Conservation (phyloP, 1,140 invertebrate genomes). For the Radopholus similis region DNA sequence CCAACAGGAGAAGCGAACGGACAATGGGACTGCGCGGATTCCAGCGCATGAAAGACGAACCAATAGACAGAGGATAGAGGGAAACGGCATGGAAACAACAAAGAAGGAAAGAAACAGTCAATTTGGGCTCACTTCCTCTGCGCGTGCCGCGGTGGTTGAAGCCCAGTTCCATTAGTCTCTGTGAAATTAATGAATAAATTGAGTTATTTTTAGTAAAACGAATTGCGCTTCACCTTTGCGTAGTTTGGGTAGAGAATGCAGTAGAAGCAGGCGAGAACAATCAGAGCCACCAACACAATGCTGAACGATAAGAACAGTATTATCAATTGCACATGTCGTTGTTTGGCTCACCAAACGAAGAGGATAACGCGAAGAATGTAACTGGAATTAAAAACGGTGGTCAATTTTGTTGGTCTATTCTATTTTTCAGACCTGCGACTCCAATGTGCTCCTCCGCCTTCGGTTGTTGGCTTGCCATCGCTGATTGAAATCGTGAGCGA, state of each 20-base stretch:
- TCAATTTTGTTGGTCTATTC: too few species aligned
- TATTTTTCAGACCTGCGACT: too few species aligned
- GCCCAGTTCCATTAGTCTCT: neutral
- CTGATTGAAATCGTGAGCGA: neutral
- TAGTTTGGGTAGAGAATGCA: slow-evolving; percentile 14
- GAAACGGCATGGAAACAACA: neutral
- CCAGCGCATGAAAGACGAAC: neutral
- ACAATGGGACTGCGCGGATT: neutral
- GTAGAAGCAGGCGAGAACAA: slow-evolving; percentile 7
- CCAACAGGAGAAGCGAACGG: neutral
- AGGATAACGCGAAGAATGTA: slow-evolving; percentile 10
- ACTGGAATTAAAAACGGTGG: neutral
- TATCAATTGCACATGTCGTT: too few species aligned
- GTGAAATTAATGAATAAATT: neutral
- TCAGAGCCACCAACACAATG: neutral
- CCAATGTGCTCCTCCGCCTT: too few species aligned
- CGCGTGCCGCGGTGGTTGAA: neutral
- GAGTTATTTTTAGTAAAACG: neutral
- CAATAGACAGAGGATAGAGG: neutral
- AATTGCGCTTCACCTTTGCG: slow-evolving; percentile 8
- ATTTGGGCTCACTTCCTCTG: neutral
- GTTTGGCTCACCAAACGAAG: too few species aligned
- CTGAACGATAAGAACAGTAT: too few species aligned
- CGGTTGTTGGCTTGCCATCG: neutral
- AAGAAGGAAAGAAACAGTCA: neutral